Evolutionary conservation across 2,113 vertebrate species (phyloP), one percentile per base, ranked within the genome.

Genomic region (Psephotus haematonotus): DNA sequence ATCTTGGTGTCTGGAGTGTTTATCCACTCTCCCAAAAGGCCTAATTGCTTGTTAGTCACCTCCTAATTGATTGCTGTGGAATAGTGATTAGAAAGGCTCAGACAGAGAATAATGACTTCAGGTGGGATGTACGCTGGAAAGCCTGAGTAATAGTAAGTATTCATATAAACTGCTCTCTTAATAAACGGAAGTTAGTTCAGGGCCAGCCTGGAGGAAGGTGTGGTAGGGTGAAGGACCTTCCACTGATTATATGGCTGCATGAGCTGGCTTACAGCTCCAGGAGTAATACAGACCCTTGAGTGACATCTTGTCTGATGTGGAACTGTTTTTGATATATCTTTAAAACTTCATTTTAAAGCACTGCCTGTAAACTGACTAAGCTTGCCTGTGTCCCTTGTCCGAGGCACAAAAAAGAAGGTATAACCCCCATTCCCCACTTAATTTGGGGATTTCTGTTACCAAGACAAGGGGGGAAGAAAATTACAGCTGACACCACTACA

Each of bases 11-110:
- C 57, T 93, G 35, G 47, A 92, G 82, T 92, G 76, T 96, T 95
- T 94, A 90, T 57, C 35, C 60, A 86, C 74, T 52, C 65, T 85
- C 50, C 50, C 63, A 50, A 93, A 93, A 74, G 65, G 33, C 80
- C 83, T 95, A 93, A 95, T 94, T 95, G 46, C 81, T 92, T 92
- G 35, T 94, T 96, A 96, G 76, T 95, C 84, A 86, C 69, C 67
- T 88, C 43, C 62, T 92, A 92, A 95, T 75, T 93, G 82, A 95
- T 83, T 94, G 50, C 64, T 78, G 55, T 78, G 60, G 39, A 84
- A 86, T 8, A 71, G 39, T n/a, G 69, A 93, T 95, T 81, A 86
- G 47, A 60, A 94, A 75, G 71, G 14, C 28, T 88, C 85, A 77
- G 53, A 9, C 0, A 75, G 80, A 82, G 39, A 29, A 90, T 41